A percentile compares a stretch with the other conserved stretches of the same genome.
Evolutionary conservation across 2,888 invertebrate genomes (phyloP).

Genomic region (Hemithea aestivaria): DNA sequence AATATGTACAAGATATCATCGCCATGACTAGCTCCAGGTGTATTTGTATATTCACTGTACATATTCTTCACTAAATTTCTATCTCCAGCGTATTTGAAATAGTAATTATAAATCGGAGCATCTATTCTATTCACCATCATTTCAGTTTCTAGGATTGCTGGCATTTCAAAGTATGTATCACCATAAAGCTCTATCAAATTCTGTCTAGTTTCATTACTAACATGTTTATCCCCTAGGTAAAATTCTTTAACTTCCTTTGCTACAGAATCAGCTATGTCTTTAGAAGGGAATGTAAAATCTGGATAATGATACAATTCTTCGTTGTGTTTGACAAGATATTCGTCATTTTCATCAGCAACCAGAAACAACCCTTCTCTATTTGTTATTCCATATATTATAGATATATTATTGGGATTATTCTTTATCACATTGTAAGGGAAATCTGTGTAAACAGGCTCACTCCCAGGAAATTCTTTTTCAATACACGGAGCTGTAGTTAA

Average conservation of each 20-base stretch:
- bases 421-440: conserved; percentile 45
- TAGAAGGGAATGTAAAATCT: conserved; percentile 44
- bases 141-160: conserved; percentile 44
- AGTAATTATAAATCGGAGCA: conserved; percentile 45
- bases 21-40: conserved; percentile 47
- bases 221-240: conserved; percentile 60
- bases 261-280: conserved; percentile 33
- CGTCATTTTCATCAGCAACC: conserved; percentile 33
- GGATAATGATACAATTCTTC: conserved; percentile 44
- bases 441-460: conserved; percentile 45
- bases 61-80: conserved; percentile 45
- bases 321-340: conserved; percentile 31
- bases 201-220: conserved; percentile 47
- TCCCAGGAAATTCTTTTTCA: conserved; percentile 43
- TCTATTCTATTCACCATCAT: conserved; percentile 28
- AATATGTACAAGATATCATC: conserved; percentile 54
- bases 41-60: conserved; percentile 22
- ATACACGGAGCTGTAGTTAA: conserved; percentile 50
- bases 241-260: conserved; percentile 46
- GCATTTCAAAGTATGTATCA: conserved; percentile 50
- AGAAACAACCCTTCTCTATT: conserved; percentile 50
- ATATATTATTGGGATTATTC: conserved; percentile 33
- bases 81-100: conserved; percentile 47
- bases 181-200: conserved; percentile 43
- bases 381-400: conserved; percentile 41